Evolutionary conservation across 1,140 invertebrate species (phyloP).

Genomic region (Lucilia cuprina): DNA sequence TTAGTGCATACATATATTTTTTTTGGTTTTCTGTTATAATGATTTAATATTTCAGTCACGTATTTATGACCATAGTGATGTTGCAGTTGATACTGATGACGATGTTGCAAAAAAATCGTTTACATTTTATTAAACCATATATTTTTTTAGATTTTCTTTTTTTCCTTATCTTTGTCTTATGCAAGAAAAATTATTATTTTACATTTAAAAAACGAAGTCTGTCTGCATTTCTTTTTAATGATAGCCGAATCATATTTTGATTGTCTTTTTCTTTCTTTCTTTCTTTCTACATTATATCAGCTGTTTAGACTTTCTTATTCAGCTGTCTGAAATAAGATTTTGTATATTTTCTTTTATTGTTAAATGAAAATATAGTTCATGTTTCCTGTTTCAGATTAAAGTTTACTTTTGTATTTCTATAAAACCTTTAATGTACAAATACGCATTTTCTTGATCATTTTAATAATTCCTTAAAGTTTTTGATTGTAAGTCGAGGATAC

Average conservation of each 20-base stretch:
- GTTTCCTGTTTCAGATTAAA: no score
- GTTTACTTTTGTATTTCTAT: no score
- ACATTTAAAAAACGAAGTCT: constrained; percentile 12
- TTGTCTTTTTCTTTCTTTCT: neutral
- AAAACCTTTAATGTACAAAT: no score
- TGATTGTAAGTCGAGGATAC: no score
- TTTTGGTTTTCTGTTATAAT: neutral
- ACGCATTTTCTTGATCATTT: no score
- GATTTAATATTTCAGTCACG: constrained; percentile 23
- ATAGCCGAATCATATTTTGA: constrained; percentile 27
- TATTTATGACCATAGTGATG: constrained; percentile 19
- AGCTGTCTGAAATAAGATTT: constrained; percentile 16
- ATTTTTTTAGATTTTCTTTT: neutral
- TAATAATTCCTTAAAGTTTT: no score
- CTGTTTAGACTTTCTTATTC: neutral
- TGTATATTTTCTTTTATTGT: neutral
- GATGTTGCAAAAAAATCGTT: constrained; percentile 27
- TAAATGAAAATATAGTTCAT: no score
- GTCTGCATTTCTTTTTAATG: constrained; percentile 2
- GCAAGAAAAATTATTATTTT: neutral
- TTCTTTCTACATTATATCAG: neutral
- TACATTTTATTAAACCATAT: constrained; percentile 20
- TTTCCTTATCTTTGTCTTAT: neutral
- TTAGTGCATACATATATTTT: neutral
- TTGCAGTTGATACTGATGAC: constrained; percentile 21